Conservation (phyloP, 2,888 invertebrate genomes). For the Hymenopus coronatus region DNA sequence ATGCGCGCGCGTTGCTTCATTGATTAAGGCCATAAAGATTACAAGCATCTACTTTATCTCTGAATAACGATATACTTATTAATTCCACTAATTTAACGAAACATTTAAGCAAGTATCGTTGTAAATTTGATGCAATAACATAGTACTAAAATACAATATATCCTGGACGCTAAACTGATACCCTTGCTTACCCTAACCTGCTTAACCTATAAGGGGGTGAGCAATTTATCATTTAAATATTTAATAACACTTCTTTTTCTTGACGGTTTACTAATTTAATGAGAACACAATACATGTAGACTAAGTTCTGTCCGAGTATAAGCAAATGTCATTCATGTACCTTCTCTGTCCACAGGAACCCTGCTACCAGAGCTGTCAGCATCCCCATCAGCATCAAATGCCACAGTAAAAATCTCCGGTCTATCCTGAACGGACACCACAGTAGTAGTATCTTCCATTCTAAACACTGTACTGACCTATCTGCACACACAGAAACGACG, state of each 20-base stretch:
- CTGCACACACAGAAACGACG: not conserved
- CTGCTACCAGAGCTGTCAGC: constrained; percentile 23
- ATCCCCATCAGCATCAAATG: constrained; percentile 28
- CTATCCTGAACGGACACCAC: constrained; percentile 16
- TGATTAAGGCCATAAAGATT: no score
- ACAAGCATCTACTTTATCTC: no score
- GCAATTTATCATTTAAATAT: no score
- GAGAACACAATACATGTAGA: not conserved
- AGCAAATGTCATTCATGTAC: not conserved
- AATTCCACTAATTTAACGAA: no score
- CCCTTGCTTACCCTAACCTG: not conserved
- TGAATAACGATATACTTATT: no score
- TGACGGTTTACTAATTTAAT: not conserved
- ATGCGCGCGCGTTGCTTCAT: no score
- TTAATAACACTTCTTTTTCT: not conserved
- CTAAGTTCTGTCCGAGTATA: not conserved
- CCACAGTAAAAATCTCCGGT: constrained; percentile 21
- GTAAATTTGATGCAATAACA: no score
- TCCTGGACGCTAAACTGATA: no score
- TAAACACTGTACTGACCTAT: not conserved
- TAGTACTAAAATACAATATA: no score
- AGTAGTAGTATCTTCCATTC: not conserved
- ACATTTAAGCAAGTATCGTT: no score
- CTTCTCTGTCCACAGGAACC: constrained; percentile 21
- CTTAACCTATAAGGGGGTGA: not conserved